Evolutionary conservation across 2,888 invertebrate species (phyloP).

Genomic region (Gisinianus flammeolus): DNA sequence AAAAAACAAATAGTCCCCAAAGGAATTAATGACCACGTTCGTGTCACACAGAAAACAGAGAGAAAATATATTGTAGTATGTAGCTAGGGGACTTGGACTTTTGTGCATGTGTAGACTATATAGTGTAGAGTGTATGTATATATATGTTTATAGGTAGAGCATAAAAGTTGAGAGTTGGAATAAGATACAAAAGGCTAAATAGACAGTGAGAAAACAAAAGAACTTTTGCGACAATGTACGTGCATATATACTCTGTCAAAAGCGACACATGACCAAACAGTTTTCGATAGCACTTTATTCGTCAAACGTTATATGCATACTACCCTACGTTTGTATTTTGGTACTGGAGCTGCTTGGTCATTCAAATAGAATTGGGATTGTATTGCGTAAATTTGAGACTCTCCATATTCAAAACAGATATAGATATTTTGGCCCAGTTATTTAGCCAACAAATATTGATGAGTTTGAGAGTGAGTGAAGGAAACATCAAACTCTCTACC

Average conservation of each 20-base stretch:
- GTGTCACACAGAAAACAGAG: constrained; percentile 24
- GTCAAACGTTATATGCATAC: neutral
- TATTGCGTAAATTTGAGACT: no score
- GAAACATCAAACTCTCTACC: no score
- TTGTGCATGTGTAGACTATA: neutral
- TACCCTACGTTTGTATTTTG: no score
- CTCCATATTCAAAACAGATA: no score
- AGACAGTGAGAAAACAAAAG: constrained; percentile 31
- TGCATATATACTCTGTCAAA: constrained; percentile 19
- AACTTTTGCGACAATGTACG: constrained; percentile 8
- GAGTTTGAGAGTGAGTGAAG: no score
- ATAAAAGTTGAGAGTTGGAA: neutral
- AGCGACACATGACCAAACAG: constrained; percentile 28
- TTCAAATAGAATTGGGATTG: no score
- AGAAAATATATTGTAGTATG: neutral
- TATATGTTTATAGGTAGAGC: neutral
- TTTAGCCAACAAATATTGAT: no score
- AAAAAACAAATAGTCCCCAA: constrained; percentile 45
- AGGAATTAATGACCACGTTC: constrained; percentile 46
- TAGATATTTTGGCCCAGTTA: no score
- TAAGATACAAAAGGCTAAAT: neutral
- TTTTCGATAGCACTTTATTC: constrained; percentile 30
- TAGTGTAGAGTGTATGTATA: neutral
- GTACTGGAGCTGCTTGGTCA: no score
- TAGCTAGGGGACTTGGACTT: constrained; percentile 25